These are phyloP conservation scores for Geopemphigus sp. DNA, from an alignment of 1,140 invertebrate species.

Conservation along the genomic window DNA sequence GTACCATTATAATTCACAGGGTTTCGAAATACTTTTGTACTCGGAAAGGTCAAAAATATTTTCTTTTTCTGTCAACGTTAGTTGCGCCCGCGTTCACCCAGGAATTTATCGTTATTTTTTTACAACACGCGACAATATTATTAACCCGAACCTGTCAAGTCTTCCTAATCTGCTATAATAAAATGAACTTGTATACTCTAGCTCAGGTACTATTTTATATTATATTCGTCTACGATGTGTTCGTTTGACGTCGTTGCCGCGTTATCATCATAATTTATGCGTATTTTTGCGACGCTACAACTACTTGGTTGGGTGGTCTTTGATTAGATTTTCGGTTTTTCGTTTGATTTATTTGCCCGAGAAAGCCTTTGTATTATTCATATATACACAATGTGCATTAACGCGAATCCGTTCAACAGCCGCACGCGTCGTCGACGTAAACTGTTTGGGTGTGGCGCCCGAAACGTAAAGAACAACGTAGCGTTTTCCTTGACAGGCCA, in stretches of 20 bases:
- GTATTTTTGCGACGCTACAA: neutral
- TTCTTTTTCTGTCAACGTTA: neutral
- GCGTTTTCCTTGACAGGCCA: slow-evolving; percentile 10
- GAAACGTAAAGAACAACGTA: slow-evolving; percentile 9
- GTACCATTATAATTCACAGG: too few species aligned
- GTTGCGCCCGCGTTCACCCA: too few species aligned
- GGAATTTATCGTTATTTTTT: neutral
- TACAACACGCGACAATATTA: neutral
- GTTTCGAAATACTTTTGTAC: too few species aligned
- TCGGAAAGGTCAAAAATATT: neutral
- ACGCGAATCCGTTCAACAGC: neutral
- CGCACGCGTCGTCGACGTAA: too few species aligned
- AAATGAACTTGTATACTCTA: too few species aligned
- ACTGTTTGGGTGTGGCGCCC: slow-evolving; percentile 18
- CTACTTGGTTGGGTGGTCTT: too few species aligned
- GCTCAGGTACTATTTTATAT: too few species aligned
- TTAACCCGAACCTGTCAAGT: neutral
- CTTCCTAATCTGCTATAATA: neutral
- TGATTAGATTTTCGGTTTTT: slow-evolving; percentile 6
- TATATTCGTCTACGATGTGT: too few species aligned
- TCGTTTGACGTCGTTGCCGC: neutral
- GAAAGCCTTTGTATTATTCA: neutral
- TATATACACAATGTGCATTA: slow-evolving; percentile 15
- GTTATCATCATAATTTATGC: neutral
- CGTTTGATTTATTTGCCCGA: neutral